Conservation (phyloP, 2,888 invertebrate species). For the Chironomus tentans region DNA sequence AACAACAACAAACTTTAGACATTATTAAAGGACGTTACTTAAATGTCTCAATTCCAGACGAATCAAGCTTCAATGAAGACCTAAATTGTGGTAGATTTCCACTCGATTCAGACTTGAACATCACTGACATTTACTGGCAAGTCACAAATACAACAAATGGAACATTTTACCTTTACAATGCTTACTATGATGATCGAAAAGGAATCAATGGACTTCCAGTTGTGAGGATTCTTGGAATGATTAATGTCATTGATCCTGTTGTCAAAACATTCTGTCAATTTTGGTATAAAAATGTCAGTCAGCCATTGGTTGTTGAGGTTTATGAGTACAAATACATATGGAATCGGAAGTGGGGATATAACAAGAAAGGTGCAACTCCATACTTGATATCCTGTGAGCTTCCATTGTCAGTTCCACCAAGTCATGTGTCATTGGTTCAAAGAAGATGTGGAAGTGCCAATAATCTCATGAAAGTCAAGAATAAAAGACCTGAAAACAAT, state of each 20-base stretch:
- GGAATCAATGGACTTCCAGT: not conserved
- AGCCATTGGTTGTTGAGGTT: not conserved
- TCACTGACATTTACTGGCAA: not conserved
- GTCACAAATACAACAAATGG: not conserved
- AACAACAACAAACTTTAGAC: too few species aligned
- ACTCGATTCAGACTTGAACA: not conserved
- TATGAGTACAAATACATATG: not conserved
- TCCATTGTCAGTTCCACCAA: not conserved
- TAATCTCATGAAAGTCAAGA: not conserved
- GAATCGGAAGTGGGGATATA: not conserved
- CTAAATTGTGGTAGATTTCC: not conserved
- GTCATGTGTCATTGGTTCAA: not conserved
- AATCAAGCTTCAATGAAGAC: too few species aligned
- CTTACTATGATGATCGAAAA: constrained; percentile 1
- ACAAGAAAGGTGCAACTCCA: not conserved
- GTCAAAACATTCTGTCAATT: constrained; percentile 17
- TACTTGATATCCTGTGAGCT: not conserved
- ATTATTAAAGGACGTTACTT: too few species aligned
- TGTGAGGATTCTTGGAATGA: not conserved
- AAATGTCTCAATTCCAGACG: too few species aligned
- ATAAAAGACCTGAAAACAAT: not conserved
- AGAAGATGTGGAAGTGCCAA: not conserved
- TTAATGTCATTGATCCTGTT: not conserved
- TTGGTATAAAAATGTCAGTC: not conserved
- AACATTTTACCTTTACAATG: not conserved